Base-by-base conservation (phyloP, 2,797 vertebrate species). In the Sebastes vulpes region DNA sequence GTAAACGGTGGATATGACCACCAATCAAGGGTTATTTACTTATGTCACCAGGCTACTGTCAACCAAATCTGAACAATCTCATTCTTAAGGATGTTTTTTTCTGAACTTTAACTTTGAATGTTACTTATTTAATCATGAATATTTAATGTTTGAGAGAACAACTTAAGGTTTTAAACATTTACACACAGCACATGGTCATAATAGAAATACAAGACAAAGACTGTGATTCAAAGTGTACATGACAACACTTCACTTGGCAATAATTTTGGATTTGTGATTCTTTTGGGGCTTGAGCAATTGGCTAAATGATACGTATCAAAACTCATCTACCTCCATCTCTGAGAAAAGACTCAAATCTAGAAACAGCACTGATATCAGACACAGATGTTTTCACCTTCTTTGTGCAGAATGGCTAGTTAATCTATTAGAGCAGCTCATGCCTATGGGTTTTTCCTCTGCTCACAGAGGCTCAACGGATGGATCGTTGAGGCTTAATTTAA, bases 401-500 rank as follows among this genome's bases (percentile, higher is more conserved):
- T 90, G 86, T 87, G 78, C 38, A 29, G 81, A 82, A 58, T 68
- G 81, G 77, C 56, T 82, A 70, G 90, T 88, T 92, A 91, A 95
- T 93, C 90, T 92, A 88, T 94, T 82, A 88, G 72, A 90, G 68
- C 79, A 72, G 92, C 89, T 80, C 88, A 21, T 73, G 81, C 91
- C 88, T 79, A 63, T 89, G 84, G 86, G 81, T 86, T 92, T 91
- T 91, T 76, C 69, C 74, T 65, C 59, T 71, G 80, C 90, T 90
- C 80, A 75, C 80, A 82, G 77, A 83, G 82, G 90, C 94, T 95
- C 90, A 92, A 67, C 82, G 86, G 85, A 94, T 82, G 92, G 92
- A 95, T 95, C 72, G 73, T 81, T 83, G 82, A 82, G 85, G 94
- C 91, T 94, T 94, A 93, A 92, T 93, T 94, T 94, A 94, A 94